A percentile compares a stretch with the other conserved stretches of the same genome.
These are phyloP conservation scores for Eupsilia transversa DNA, from an alignment of 2,888 invertebrate genomes.

Conservation along the genomic window DNA sequence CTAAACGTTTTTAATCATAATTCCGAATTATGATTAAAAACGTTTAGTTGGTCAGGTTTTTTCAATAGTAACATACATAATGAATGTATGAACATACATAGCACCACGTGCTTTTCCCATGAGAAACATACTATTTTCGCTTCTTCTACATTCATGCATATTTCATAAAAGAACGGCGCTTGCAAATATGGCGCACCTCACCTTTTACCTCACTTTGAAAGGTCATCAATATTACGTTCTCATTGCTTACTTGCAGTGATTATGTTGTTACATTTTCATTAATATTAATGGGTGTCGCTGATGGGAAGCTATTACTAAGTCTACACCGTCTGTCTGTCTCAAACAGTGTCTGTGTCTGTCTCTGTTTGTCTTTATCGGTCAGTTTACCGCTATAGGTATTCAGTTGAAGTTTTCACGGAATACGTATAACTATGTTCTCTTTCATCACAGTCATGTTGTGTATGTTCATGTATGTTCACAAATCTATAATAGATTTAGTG, in stretches of 20 bases:
- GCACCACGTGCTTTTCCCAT: constrained; percentile 20
- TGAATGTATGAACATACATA: constrained; percentile 1
- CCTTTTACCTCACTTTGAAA: constrained; percentile 42
- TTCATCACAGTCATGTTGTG: too few species aligned
- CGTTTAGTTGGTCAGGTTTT: too few species aligned
- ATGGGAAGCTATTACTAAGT: background rate
- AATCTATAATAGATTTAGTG: background rate
- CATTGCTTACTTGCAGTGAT: constrained; percentile 38
- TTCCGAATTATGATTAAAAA: too few species aligned
- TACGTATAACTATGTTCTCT: background rate
- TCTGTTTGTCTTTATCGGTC: constrained; percentile 3
- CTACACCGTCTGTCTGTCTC: background rate
- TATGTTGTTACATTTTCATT: constrained; percentile 26
- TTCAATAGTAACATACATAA: background rate
- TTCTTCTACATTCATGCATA: constrained; percentile 35
- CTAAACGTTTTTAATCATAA: background rate
- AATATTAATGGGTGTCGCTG: constrained; percentile 14
- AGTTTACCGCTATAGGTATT: background rate
- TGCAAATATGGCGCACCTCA: constrained; percentile 43
- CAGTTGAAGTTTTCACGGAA: background rate
- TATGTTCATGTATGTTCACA: too few species aligned
- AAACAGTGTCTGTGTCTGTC: too few species aligned
- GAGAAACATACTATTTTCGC: constrained; percentile 43
- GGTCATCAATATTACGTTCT: constrained; percentile 49
- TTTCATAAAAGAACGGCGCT: constrained; percentile 44